Evolutionary conservation across 2,113 vertebrate species (phyloP).

Genomic region (Hemichromis elongatus): DNA sequence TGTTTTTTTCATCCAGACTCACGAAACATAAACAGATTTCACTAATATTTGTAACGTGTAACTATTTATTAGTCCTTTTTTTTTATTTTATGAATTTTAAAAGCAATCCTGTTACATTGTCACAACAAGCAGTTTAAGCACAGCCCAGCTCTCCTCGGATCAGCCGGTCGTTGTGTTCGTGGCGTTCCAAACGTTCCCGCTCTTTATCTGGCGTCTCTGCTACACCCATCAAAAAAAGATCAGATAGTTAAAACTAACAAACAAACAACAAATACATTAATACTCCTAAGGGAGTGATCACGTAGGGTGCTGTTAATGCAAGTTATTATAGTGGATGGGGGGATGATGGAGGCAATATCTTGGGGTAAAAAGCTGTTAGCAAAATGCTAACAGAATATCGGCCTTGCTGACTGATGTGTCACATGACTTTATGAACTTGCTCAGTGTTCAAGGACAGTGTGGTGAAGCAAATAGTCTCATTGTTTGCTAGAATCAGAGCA

Average conservation of each 20-base stretch:
- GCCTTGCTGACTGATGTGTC: neutral
- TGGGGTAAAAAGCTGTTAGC: accelerated
- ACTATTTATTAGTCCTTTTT: neutral
- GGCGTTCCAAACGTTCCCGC: neutral
- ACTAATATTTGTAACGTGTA: neutral
- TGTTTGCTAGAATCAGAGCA: neutral
- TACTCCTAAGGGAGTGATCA: neutral
- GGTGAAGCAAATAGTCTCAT: neutral
- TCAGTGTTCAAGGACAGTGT: neutral
- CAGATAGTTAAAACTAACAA: neutral
- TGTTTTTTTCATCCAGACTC: accelerated
- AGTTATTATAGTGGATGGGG: neutral
- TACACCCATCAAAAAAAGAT: neutral
- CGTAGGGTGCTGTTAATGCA: neutral
- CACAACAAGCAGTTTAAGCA: neutral
- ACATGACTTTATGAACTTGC: neutral
- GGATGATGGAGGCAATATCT: neutral
- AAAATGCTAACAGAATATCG: neutral
- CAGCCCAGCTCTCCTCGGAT: neutral
- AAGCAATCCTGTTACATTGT: neutral
- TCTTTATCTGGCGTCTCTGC: neutral
- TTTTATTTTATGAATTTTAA: too few species aligned
- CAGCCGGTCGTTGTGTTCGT: neutral
- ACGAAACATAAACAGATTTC: neutral
- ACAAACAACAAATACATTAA: neutral